Conservation (phyloP, 1,140 invertebrate species). For the Drosophila ambigua region DNA sequence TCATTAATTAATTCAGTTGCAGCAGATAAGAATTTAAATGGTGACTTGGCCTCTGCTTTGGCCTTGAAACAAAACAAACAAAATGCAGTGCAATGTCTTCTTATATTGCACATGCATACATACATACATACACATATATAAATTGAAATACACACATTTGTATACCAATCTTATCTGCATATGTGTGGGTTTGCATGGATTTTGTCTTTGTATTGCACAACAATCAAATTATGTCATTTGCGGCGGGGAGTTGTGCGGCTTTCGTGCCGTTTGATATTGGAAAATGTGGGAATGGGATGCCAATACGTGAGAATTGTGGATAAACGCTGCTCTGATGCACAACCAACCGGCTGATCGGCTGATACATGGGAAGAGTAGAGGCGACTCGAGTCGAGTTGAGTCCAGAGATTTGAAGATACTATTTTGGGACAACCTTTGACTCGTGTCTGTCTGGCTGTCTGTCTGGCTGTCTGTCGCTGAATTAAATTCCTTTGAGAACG, state of each 20-base stretch:
- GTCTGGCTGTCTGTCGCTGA: conserved; percentile 28
- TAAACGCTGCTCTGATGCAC: no score
- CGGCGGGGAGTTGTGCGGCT: neutral
- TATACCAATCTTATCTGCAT: neutral
- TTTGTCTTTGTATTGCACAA: neutral
- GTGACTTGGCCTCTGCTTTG: conserved; percentile 12
- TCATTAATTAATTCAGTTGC: no score
- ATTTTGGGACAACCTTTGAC: neutral
- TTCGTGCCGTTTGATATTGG: conserved; percentile 7
- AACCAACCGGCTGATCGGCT: no score
- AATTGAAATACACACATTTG: neutral
- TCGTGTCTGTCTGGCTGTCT: conserved; percentile 38
- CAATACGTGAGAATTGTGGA: conserved; percentile 10
- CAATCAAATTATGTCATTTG: conserved; percentile 28
- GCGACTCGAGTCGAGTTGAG: no score
- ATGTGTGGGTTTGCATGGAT: neutral
- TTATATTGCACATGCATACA: neutral
- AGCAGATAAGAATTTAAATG: neutral
- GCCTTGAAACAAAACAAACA: conserved; percentile 31
- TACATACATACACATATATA: neutral
- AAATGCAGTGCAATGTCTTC: conserved; percentile 30
- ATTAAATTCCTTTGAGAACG: conserved; percentile 9
- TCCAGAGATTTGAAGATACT: no score
- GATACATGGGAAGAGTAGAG: no score
- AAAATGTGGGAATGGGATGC: neutral